A percentile compares a stretch with the other conserved stretches of the same genome.
These are phyloP conservation scores for Garrulus glandarius DNA, from an alignment of 2,797 vertebrate genomes.

Conservation along the genomic window DNA sequence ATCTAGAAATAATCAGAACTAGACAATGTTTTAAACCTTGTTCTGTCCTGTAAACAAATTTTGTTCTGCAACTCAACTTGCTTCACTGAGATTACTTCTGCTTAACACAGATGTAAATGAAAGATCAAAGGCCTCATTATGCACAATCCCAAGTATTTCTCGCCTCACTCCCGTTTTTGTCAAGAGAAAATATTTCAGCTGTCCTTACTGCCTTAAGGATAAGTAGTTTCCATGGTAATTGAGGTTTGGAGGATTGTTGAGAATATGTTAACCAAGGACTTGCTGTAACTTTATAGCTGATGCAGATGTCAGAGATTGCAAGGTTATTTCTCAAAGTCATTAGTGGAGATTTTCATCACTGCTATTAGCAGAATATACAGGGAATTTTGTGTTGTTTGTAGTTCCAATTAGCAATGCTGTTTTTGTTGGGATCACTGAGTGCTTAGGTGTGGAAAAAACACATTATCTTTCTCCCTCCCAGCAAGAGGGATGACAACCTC, in stretches of 20 bases:
- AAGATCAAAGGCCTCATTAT: conserved; percentile 11
- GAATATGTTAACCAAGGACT: not conserved
- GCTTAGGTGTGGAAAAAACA: not conserved
- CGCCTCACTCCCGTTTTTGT: not conserved
- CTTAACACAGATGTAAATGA: not conserved
- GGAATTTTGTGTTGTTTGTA: not conserved
- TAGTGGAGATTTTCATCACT: not conserved
- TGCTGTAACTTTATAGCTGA: not conserved
- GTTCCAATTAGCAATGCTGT: not conserved
- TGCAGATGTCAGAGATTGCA: not conserved
- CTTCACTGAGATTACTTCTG: not conserved
- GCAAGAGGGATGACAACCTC: not conserved
- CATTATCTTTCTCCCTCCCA: not conserved
- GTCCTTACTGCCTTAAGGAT: not conserved
- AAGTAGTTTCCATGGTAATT: conserved; percentile 53
- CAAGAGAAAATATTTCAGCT: conserved; percentile 5
- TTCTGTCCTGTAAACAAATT: not conserved
- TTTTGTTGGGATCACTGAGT: not conserved
- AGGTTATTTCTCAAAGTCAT: not conserved
- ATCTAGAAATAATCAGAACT: not conserved
- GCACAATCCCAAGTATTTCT: not conserved
- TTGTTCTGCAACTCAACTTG: not conserved
- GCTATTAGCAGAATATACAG: not conserved
- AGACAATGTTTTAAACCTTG: not conserved
- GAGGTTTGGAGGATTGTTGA: not conserved